Percentiles rank a stretch among this genome's conserved stretches.
These are phyloP conservation scores for Melanargia galathea DNA, from an alignment of 2,888 invertebrate genomes.

Conservation along the genomic window DNA sequence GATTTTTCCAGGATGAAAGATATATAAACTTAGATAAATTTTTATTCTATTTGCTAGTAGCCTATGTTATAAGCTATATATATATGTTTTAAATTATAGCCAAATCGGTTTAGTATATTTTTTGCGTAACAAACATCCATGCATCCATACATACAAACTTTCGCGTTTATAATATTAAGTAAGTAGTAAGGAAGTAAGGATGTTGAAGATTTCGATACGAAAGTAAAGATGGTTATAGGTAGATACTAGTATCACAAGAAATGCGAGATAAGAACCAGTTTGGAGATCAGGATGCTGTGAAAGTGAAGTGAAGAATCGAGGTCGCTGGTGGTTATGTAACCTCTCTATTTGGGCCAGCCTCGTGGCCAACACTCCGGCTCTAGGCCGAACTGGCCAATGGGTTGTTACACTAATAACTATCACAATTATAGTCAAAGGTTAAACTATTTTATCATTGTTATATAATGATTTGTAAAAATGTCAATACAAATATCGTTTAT, in stretches of 20 bases:
- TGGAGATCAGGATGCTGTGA: slow-evolving; percentile 22
- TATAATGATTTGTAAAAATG: no score
- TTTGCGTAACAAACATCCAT: no score
- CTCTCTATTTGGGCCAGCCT: slow-evolving; percentile 8
- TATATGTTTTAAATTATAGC: no score
- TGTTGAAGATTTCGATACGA: neutral
- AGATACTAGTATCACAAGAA: neutral
- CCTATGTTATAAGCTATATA: no score
- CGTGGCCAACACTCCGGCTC: neutral
- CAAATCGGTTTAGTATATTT: no score
- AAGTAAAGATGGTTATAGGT: neutral
- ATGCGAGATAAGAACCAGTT: slow-evolving; percentile 21
- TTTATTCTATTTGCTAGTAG: no score
- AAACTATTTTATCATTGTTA: neutral
- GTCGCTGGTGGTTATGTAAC: slow-evolving; percentile 17
- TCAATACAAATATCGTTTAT: no score
- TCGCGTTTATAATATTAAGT: no score
- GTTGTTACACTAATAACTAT: neutral
- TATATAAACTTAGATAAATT: no score
- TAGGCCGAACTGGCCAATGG: slow-evolving; percentile 1
- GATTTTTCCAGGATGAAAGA: no score
- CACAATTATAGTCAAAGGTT: neutral
- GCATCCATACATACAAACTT: no score
- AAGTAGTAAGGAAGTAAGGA: no score
- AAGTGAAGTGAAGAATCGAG: slow-evolving; percentile 18